Evolutionary conservation across 2,888 invertebrate genomes (phyloP), one percentile per base, ranked within the genome.

Genomic region (Acrobasis consociella): DNA sequence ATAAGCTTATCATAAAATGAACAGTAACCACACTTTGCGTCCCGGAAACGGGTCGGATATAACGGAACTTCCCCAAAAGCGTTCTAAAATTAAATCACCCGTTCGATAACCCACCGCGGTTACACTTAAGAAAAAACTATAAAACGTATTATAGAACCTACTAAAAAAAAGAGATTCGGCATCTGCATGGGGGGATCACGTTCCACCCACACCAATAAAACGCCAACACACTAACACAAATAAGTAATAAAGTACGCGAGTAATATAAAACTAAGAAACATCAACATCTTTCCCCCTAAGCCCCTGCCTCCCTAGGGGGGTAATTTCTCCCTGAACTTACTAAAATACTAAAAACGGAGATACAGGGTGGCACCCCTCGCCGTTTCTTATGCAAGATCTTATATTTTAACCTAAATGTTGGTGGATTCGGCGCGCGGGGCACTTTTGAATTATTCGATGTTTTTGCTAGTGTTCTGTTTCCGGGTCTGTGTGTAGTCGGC

Each of bases 331-430:
- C 90, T 86, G 87, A 92, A 92, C 92, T 92, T 91, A 92, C 91
- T 92, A 92, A 92, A 92, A 91, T 92, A 92, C 91, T 92, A 92
- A 92, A 92, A 92, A 92, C 92, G 91, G 90, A 91, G 91, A 92
- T 92, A 91, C 88, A 83, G 86, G 78, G 87, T 82, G 76, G 75
- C 72, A 69, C 85, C 83, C 86, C 84, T 82, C 83, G 76, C 75
- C 87, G 83, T 83, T 91, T 91, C 91, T 92, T 91, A 92, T 92
- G 91, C 92, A 92, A 91, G 91, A 90, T 89, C 90, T 90, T 91
- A 89, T 89, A 89, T 90, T 89, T 90, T 90, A 91, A 90, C 90
- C 89, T 90, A 86, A 91, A 91, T 90, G 89, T 88, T 84, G 85
- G 66, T 64, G 68, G 72, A 72, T 70, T 71, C 72, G 61, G 66